These are phyloP conservation scores for Neomorphus geoffroyi DNA, from an alignment of 2,797 vertebrate genomes.

Conservation along the genomic window DNA sequence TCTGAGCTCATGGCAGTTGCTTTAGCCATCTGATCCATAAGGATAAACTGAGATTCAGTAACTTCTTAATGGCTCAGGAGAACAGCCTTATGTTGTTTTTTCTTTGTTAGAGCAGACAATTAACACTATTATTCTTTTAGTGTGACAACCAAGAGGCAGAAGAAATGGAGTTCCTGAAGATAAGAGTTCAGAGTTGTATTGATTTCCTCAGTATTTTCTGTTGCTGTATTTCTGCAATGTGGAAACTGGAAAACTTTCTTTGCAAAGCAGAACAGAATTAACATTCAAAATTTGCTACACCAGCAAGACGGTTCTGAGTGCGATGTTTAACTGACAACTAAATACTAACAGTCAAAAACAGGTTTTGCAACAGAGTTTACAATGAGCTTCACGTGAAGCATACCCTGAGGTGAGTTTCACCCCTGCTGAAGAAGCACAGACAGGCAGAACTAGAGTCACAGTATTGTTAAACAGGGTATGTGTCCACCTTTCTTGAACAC, in stretches of 20 bases:
- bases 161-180: not conserved
- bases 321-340: not conserved
- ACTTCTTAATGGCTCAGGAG: not conserved
- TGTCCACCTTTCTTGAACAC: not conserved
- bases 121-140: not conserved
- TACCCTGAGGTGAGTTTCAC: not conserved
- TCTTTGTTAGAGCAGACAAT: not conserved
- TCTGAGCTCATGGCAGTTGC: constrained; percentile 34
- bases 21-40: constrained; percentile 15
- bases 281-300: not conserved
- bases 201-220: not conserved
- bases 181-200: not conserved
- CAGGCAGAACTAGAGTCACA: not conserved
- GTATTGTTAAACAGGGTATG: not conserved
- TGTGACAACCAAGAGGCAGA: not conserved
- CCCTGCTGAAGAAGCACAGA: not conserved
- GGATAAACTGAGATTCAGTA: constrained; percentile 1
- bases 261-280: not conserved
- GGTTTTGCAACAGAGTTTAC: not conserved
- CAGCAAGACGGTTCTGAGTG: not conserved
- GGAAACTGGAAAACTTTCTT: not conserved
- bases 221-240: not conserved
- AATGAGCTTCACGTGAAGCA: not conserved
- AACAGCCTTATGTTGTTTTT: not conserved
- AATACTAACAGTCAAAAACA: not conserved